Conservation (phyloP, 2,113 vertebrate species). For the Pteruthius melanotis region DNA sequence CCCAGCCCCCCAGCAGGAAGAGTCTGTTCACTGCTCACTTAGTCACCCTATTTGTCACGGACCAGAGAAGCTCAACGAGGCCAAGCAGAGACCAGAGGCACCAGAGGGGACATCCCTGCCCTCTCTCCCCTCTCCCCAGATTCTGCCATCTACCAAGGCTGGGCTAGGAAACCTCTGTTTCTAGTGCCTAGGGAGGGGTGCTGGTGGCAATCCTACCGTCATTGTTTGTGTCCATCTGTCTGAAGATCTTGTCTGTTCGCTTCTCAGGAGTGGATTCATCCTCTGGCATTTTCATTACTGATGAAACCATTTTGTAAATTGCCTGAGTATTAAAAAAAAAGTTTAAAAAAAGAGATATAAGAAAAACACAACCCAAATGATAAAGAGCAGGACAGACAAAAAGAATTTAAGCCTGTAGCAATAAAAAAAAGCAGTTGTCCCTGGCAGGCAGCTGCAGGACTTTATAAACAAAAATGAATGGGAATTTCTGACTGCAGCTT, state of each 20-base stretch:
- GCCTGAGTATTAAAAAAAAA: slow-evolving; percentile 58
- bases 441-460: neutral
- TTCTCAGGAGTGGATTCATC: slow-evolving; percentile 86
- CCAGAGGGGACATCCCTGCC: neutral
- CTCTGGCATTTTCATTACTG: slow-evolving; percentile 85
- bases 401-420: neutral
- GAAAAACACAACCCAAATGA: neutral
- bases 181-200: neutral
- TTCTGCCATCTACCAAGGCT: neutral
- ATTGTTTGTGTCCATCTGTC: slow-evolving; percentile 88
- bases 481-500: neutral
- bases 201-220: slow-evolving; percentile 71
- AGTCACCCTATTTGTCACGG: neutral
- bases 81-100: neutral
- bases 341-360: neutral
- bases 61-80: accelerated
- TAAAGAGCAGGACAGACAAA: neutral
- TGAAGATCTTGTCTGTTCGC: slow-evolving; percentile 87
- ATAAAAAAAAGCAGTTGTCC: neutral
- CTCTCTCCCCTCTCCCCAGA: neutral
- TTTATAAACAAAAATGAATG: slow-evolving; percentile 7
- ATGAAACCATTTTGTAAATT: slow-evolving; percentile 86
- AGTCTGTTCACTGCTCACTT: neutral
- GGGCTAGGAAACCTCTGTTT: neutral
- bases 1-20: neutral